Conservation (phyloP, 1,140 invertebrate genomes). For the Apis laboriosa region DNA sequence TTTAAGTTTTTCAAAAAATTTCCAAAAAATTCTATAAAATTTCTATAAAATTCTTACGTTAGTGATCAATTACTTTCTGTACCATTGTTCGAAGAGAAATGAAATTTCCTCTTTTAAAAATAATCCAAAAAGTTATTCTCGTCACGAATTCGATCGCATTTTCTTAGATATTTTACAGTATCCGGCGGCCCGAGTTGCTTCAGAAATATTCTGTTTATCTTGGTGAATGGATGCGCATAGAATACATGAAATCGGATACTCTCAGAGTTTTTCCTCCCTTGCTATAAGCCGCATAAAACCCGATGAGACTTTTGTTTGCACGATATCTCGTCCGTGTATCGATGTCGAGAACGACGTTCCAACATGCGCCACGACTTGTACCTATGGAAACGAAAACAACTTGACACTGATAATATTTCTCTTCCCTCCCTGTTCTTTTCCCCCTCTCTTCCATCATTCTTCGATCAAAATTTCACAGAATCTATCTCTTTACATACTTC, state of each 20-base stretch:
- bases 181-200: neutral
- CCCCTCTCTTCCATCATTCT: neutral
- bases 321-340: conserved; percentile 38
- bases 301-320: conserved; percentile 61
- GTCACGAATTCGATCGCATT: neutral
- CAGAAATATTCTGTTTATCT: conserved; percentile 23
- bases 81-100: neutral
- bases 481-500: too few species aligned
- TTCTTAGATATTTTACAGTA: conserved; percentile 1
- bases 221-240: conserved; percentile 6
- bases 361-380: neutral
- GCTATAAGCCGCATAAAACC: conserved; percentile 49
- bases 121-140: neutral
- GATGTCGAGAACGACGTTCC: conserved; percentile 33
- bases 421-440: neutral
- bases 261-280: conserved; percentile 46
- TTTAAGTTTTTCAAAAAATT: neutral
- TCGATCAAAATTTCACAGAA: conserved; percentile 6
- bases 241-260: conserved; percentile 47
- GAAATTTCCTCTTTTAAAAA: neutral
- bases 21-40: too few species aligned
- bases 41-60: neutral
- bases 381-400: neutral
- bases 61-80: neutral
- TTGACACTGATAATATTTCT: neutral